Conservation (phyloP, 2,888 invertebrate genomes). For the Euplexia lucipara region DNA sequence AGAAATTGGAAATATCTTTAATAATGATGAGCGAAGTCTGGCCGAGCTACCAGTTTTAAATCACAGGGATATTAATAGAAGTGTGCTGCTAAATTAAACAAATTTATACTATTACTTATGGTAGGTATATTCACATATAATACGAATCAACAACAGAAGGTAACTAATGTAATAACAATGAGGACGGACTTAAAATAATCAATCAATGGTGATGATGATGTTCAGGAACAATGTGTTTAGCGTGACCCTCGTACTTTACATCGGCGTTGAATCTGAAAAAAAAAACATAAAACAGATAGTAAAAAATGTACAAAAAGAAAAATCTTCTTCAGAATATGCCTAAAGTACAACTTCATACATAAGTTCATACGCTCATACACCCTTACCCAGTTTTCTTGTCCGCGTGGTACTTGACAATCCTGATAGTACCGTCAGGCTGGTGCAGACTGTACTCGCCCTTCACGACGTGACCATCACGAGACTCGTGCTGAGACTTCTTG, state of each 20-base stretch:
- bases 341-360: no score
- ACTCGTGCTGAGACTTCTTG: constrained; percentile 82
- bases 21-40: no score
- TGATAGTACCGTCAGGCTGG: constrained; percentile 86
- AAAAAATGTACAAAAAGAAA: no score
- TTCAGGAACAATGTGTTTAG: constrained; percentile 62
- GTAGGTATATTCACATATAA: constrained; percentile 13
- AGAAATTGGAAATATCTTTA: no score
- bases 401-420: constrained; percentile 87
- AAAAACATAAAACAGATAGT: not conserved
- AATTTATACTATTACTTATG: no score
- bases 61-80: no score
- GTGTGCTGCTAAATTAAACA: no score
- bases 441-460: constrained; percentile 89
- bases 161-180: constrained; percentile 20
- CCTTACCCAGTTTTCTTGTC: constrained; percentile 60
- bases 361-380: no score
- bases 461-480: constrained; percentile 88
- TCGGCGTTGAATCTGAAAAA: constrained; percentile 74
- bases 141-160: constrained; percentile 26
- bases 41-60: no score
- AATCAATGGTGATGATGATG: constrained; percentile 59
- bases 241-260: constrained; percentile 63
- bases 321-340: no score
- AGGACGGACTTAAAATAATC: not conserved